Evolutionary conservation across 2,113 vertebrate genomes (phyloP).

Genomic region (Bombycilla garrulus): DNA sequence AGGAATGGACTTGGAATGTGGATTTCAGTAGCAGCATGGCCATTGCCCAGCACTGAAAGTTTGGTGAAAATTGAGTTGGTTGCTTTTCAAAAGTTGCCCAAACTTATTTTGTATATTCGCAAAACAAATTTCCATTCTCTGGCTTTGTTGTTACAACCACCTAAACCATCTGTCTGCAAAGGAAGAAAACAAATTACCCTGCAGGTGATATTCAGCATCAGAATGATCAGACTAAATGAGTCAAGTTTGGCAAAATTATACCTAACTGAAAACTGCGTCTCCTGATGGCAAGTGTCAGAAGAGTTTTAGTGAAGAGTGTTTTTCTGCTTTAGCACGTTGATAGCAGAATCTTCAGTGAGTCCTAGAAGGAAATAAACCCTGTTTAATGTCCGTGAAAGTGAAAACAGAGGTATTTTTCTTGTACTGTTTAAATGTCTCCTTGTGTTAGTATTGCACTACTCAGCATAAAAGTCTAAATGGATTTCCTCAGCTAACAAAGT

Average conservation of each 20-base stretch:
- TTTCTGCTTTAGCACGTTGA: not conserved
- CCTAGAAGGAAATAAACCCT: not conserved
- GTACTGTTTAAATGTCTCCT: not conserved
- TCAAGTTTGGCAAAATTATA: not conserved
- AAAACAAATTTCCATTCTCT: not conserved
- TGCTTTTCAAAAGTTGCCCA: not conserved
- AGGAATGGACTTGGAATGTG: not conserved
- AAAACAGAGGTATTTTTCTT: not conserved
- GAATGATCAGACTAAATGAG: not conserved
- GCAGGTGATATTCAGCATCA: not conserved
- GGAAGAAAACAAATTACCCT: not conserved
- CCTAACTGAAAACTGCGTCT: not conserved
- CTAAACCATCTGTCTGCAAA: not conserved
- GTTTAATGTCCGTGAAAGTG: not conserved
- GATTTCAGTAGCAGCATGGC: not conserved
- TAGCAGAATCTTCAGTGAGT: not conserved
- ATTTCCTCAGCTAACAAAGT: not conserved
- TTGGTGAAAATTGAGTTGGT: not conserved
- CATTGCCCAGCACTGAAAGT: not conserved
- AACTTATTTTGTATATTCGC: not conserved
- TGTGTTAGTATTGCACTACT: not conserved
- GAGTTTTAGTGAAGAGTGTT: not conserved
- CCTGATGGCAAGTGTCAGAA: not conserved
- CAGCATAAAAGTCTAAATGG: slow-evolving; percentile 19
- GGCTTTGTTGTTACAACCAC: not conserved